phyloP scores from a whole-genome alignment of 1,140 invertebrate species.

The Dendrolimus punctatus region DNA sequence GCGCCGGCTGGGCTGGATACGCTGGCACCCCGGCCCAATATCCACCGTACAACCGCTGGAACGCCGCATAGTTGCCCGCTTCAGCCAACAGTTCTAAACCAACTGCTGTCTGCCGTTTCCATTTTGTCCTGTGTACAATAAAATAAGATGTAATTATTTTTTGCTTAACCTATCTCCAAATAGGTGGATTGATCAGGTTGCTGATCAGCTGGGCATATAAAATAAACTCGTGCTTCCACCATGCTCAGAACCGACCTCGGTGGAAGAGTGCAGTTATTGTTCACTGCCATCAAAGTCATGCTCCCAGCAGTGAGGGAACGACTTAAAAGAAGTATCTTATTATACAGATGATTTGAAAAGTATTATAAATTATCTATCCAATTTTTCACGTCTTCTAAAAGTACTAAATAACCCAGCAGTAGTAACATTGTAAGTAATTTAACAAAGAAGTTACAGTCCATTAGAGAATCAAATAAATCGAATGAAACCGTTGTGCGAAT shows the following conservation, averaged over 20 bases:
- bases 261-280: no score
- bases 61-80: constrained; percentile 96
- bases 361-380: no score
- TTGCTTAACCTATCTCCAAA: no score
- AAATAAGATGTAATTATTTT: constrained; percentile 1
- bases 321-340: no score
- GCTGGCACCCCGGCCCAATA: constrained; percentile 75
- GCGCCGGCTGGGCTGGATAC: constrained; percentile 76
- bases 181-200: no score
- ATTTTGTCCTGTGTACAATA: constrained; percentile 92
- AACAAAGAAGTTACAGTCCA: constrained; percentile 36
- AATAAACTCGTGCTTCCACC: no score
- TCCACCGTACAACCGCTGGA: constrained; percentile 93
- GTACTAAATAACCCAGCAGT: background rate
- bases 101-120: constrained; percentile 99
- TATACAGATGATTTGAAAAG: no score
- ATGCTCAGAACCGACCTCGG: no score
- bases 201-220: no score
- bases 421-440: background rate
- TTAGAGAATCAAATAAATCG: constrained; percentile 35
- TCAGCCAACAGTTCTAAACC: constrained; percentile 96
- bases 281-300: no score
- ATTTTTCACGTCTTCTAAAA: background rate
- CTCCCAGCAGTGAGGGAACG: no score
- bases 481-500: constrained; percentile 21